Evolutionary conservation across 2,888 invertebrate species (phyloP), one percentile per base, ranked within the genome.

Genomic region (Anthophora plumipes): DNA sequence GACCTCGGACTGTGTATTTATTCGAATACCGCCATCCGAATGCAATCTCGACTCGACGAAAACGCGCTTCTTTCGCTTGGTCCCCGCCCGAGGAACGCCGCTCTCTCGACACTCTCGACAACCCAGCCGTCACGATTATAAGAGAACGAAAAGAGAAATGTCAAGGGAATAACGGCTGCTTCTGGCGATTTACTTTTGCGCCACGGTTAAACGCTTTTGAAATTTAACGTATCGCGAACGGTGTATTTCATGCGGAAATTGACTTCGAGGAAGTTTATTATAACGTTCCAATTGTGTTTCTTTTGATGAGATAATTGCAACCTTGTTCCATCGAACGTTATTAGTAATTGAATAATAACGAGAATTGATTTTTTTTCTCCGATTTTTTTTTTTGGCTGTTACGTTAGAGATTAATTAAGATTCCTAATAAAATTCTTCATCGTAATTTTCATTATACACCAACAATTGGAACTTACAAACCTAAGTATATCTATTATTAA

Each of bases 1-100:
- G 48, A 70, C 59, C 64, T 43, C 43, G 39, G 43, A 11, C 41
- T 52, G 60, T 57, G 69, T 57, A 71, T 74, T 78, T 78, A 74
- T 81, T 67, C 55, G 78, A 77, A 71, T 20, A 55, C 71, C 67
- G 63, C 14, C 72, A 66, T 64, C 46, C 57, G 67, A 75, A 75
- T 71, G 55, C 61, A 73, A 76, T 80, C 77, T 66, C 63, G 61
- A 43, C 66, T 59, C 66, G 60, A 64, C 68, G 59, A 25, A 73
- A 75, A 71, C 14, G 39, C 76, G 63, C 64, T 69, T 73, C 79
- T 68, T 60, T 72, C 75, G 59, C 67, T 67, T 39, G 6, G 37
- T 20, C 31, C 4, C 12, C 31, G 52, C 20, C 43, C n/a, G 48
- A 46, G 31, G 52, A 50, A 60, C 57, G 50, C 68, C 20, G 64